Conservation (phyloP, 2,888 invertebrate species). For the Leucoptera coffeella region DNA sequence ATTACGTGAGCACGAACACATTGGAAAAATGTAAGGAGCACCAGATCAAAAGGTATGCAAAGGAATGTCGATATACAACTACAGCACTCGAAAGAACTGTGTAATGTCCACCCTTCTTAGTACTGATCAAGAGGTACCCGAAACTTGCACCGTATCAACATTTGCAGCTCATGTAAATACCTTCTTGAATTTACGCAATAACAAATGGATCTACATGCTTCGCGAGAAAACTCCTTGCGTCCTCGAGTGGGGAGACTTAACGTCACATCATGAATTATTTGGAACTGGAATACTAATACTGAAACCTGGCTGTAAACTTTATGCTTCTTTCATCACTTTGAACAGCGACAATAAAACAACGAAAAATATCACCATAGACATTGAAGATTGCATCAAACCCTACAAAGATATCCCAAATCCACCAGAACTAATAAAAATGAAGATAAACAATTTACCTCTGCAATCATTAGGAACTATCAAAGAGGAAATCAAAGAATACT, state of each 20-base stretch:
- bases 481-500: too few relatives aligned
- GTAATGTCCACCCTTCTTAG: slow-evolving; percentile 1
- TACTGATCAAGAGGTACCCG: not conserved
- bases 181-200: slow-evolving; percentile 1
- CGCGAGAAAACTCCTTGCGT: slow-evolving; percentile 1
- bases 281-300: slow-evolving; percentile 2
- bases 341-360: not conserved
- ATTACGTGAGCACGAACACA: slow-evolving; percentile 2
- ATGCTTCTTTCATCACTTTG: not conserved
- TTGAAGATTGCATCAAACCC: not conserved
- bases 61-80: slow-evolving; percentile 1
- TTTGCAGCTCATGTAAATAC: slow-evolving; percentile 3
- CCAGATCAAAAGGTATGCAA: slow-evolving; percentile 1
- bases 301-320: slow-evolving; percentile 1
- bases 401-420: too few relatives aligned
- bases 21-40: slow-evolving; percentile 3
- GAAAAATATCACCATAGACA: not conserved
- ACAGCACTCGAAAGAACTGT: slow-evolving; percentile 1
- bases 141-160: not conserved
- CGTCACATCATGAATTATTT: slow-evolving; percentile 1
- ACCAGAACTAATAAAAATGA: too few relatives aligned
- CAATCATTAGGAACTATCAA: too few relatives aligned
- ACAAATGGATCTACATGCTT: slow-evolving; percentile 3
- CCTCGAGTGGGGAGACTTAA: not conserved
- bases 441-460: too few relatives aligned